Base-by-base conservation (phyloP, 2,888 invertebrate species). In the Strigamia maritima region DNA sequence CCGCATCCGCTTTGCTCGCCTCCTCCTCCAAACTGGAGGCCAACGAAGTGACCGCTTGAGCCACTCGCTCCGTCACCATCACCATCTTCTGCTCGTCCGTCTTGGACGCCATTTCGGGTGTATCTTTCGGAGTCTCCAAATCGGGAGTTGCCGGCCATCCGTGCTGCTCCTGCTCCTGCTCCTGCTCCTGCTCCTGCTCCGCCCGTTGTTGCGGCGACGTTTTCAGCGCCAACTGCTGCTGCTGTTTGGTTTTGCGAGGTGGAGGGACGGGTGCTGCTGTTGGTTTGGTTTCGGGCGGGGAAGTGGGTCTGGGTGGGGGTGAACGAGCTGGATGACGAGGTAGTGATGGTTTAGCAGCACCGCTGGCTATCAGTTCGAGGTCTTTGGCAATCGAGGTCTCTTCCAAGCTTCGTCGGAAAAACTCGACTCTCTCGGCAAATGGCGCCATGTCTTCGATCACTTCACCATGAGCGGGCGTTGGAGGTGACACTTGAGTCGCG, bases 391-490 rank as follows among this genome's bases (percentile, higher is more conserved):
- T 74, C 16, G 79, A n/a, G 28, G 14, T 40, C 40, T 79, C 79
- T 75, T 79, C 79, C 16, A 79, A n/a, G 26, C 79, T 79, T 6
- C 75, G 28, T 2, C 79, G 74, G 49, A 79, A 79, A 40, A 79
- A 79, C 19, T 79, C 74, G 10, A 79, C 79, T 22, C 79, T n/a
- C 19, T 79, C 75, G 22, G 79, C 79, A 38, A 79, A 88, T 83
- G 87, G 89, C 84, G 89, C 89, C 31, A 88, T 82, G 83, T 88
- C 88, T 81, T 88, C 88, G 83, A 89, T 87, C 12, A 88, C 88
- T 28, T 84, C 82, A 40, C 83, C 38, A 8, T 70, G 82, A 6
- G 82, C 78, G 26, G 82, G 82, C 65, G 82, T 82, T 10, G 88
- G 88, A 35, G 87, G 86, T 2, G 87, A 70, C 87, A 87, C 84